Evolutionary conservation across 2,888 invertebrate species (phyloP).

Genomic region (Lasius fuliginosus): DNA sequence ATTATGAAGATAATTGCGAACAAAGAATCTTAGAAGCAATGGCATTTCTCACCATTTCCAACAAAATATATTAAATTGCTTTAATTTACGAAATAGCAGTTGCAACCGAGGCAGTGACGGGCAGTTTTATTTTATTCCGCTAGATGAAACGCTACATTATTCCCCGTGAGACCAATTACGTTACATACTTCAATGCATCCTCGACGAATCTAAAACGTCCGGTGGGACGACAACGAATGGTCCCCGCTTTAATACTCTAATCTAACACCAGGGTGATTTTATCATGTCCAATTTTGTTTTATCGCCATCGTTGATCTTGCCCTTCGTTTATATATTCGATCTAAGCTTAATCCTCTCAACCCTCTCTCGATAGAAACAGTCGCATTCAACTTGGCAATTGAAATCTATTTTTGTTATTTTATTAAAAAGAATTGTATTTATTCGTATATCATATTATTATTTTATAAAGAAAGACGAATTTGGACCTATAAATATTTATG

Average conservation of each 20-base stretch:
- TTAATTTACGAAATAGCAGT: neutral
- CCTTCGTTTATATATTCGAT: slow-evolving; percentile 36
- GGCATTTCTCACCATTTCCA: neutral
- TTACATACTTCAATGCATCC: slow-evolving; percentile 38
- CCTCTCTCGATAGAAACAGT: neutral
- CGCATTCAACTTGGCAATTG: neutral
- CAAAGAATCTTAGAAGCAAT: neutral
- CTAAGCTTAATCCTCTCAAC: slow-evolving; percentile 10
- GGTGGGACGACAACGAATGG: slow-evolving; percentile 35
- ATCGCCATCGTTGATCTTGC: slow-evolving; percentile 20
- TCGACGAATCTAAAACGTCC: slow-evolving; percentile 43
- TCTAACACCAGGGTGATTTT: slow-evolving; percentile 40
- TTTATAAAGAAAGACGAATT: neutral
- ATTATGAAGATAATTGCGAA: neutral
- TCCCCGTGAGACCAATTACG: slow-evolving; percentile 23
- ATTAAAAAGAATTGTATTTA: neutral
- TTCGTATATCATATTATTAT: neutral
- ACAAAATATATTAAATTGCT: neutral
- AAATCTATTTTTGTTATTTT: neutral
- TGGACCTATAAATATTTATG: neutral
- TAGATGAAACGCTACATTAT: slow-evolving; percentile 20
- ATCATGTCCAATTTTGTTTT: slow-evolving; percentile 37
- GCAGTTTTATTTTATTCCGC: slow-evolving; percentile 13
- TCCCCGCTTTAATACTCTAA: slow-evolving; percentile 41
- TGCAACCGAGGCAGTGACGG: neutral